A percentile compares a stretch with the other conserved stretches of the same genome.
Conservation (phyloP, 2,797 vertebrate species). For the Cryptoprocta ferox region DNA sequence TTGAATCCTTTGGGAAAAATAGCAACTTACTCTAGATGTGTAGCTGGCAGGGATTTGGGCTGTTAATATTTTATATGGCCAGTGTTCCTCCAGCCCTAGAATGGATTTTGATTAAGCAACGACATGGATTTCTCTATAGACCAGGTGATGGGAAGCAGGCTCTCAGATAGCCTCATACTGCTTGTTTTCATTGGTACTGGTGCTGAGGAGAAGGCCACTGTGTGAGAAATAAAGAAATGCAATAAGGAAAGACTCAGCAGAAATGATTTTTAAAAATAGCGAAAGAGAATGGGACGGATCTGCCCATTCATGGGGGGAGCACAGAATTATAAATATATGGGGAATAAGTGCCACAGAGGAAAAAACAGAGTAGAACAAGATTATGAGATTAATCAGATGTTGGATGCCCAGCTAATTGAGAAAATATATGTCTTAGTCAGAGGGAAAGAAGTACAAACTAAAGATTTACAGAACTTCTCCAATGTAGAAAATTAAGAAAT, state of each 20-base stretch:
- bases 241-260: slow-evolving; percentile 5
- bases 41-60: slow-evolving; percentile 50
- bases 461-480: background rate
- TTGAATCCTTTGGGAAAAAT: slow-evolving; percentile 67
- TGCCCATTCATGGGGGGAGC: background rate
- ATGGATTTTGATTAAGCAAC: slow-evolving; percentile 66
- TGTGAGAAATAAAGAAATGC: slow-evolving; percentile 52
- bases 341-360: background rate
- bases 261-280: slow-evolving; percentile 1
- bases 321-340: background rate
- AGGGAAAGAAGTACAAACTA: background rate
- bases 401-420: background rate
- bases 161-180: slow-evolving; percentile 61
- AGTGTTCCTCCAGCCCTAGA: slow-evolving; percentile 55
- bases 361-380: background rate
- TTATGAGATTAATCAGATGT: background rate
- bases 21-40: slow-evolving; percentile 31
- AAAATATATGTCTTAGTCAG: background rate
- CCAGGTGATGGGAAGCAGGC: slow-evolving; percentile 59
- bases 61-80: slow-evolving; percentile 67
- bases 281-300: background rate
- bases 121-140: slow-evolving; percentile 47
- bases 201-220: slow-evolving; percentile 41
- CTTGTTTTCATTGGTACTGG: slow-evolving; percentile 71
- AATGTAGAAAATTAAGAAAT: background rate